Conservation (phyloP, 2,888 invertebrate species). For the Empis stercorea region DNA sequence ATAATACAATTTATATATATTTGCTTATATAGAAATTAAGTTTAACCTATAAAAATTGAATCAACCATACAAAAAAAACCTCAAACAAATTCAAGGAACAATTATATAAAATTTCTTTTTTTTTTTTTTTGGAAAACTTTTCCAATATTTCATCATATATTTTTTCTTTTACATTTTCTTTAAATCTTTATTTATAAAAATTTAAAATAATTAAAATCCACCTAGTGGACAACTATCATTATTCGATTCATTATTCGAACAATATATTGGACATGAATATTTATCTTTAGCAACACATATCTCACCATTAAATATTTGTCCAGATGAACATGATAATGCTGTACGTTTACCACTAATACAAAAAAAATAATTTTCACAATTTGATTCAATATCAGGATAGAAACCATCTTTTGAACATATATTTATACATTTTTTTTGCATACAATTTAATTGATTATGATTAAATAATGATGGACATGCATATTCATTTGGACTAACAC, state of each 20-base stretch:
- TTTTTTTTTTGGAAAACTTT: no score
- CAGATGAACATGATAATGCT: conserved; percentile 37
- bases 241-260: conserved; percentile 14
- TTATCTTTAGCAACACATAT: conserved; percentile 38
- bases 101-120: no score
- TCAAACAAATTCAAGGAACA: no score
- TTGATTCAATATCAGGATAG: conserved; percentile 37
- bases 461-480: conserved; percentile 35
- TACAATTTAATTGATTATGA: conserved; percentile 25
- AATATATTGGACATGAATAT: conserved; percentile 21
- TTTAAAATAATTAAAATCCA: conserved; percentile 8
- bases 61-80: no score
- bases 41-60: no score
- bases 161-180: no score
- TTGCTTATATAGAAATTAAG: no score
- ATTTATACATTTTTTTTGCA: conserved; percentile 19
- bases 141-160: no score
- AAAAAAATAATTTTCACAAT: conserved; percentile 44
- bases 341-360: conserved; percentile 44
- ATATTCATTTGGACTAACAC: conserved; percentile 37
- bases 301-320: conserved; percentile 44
- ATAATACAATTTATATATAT: no score
- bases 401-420: conserved; percentile 39
- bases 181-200: no score
- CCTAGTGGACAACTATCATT: conserved; percentile 16